These are phyloP conservation scores for Hydroisotoma schaefferi DNA, from an alignment of 2,888 invertebrate species.

Conservation along the genomic window DNA sequence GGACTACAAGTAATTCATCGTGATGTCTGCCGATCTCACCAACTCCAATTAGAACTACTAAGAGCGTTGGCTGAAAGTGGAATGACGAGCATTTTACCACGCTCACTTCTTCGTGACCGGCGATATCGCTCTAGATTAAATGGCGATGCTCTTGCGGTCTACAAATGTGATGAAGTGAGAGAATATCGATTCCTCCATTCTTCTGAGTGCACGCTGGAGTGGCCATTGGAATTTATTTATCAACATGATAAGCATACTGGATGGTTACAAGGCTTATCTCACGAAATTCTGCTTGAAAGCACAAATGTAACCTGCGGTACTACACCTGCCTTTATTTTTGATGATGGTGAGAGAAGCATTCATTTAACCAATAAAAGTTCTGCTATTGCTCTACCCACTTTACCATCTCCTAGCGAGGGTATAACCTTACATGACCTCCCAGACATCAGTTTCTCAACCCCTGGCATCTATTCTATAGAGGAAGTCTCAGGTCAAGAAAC, in stretches of 20 bases:
- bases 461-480: conserved; percentile 2
- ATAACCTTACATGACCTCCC: not conserved
- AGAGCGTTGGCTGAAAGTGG: conserved; percentile 11
- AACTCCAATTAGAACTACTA: not conserved
- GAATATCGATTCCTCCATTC: not conserved
- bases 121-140: conserved; percentile 2
- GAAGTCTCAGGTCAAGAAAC: not conserved
- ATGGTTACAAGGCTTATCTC: not conserved
- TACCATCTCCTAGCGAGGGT: conserved; percentile 6
- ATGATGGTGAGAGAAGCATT: not conserved
- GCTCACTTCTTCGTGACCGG: conserved; percentile 4
- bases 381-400: not conserved
- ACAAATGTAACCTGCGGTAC: conserved; percentile 1
- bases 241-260: not conserved
- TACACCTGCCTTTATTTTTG: not conserved
- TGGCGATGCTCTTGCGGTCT: not conserved
- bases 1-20: conserved; percentile 11
- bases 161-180: not conserved
- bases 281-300: not conserved
- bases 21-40: conserved; percentile 7
- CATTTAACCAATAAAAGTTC: not conserved
- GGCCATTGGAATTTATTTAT: not conserved
- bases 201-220: not conserved
- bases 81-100: not conserved
- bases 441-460: not conserved